These are phyloP conservation scores for Elysia chlorotica DNA, from an alignment of 1,140 invertebrate species.

Conservation along the genomic window DNA sequence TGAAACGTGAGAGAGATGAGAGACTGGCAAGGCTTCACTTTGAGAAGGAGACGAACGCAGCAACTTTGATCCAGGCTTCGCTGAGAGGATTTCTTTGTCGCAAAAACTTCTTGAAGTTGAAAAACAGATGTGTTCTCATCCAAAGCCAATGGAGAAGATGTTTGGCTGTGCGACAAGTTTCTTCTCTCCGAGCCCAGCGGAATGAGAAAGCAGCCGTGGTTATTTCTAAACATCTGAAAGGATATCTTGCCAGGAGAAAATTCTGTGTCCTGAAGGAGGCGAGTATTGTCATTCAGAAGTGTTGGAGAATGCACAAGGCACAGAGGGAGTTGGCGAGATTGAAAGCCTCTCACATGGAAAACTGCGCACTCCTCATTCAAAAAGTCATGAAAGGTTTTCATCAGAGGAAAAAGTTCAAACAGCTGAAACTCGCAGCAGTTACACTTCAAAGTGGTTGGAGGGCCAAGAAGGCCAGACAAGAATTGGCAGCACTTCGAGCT, in stretches of 20 bases:
- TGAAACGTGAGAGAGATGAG: slow-evolving; percentile 15
- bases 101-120: slow-evolving; percentile 20
- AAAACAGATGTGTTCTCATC: slow-evolving; percentile 28
- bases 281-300: too few species aligned
- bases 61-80: slow-evolving; percentile 4
- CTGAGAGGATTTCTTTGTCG: slow-evolving; percentile 22
- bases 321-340: too few species aligned
- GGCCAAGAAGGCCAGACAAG: background rate
- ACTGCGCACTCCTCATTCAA: too few species aligned
- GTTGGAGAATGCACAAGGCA: too few species aligned
- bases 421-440: background rate
- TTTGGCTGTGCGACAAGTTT: slow-evolving; percentile 26
- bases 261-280: background rate
- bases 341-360: too few species aligned
- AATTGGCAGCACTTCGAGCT: background rate
- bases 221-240: slow-evolving; percentile 27
- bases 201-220: slow-evolving; percentile 28
- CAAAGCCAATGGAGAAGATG: slow-evolving; percentile 30
- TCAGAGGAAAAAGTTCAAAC: slow-evolving; percentile 5
- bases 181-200: slow-evolving; percentile 17
- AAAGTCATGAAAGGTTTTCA: too few species aligned
- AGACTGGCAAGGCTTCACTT: background rate
- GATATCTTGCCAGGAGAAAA: slow-evolving; percentile 1
- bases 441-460: slow-evolving; percentile 11
- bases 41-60: background rate